Evolutionary conservation across 2,888 invertebrate genomes (phyloP).

Genomic region (Cephus nigrinus): DNA sequence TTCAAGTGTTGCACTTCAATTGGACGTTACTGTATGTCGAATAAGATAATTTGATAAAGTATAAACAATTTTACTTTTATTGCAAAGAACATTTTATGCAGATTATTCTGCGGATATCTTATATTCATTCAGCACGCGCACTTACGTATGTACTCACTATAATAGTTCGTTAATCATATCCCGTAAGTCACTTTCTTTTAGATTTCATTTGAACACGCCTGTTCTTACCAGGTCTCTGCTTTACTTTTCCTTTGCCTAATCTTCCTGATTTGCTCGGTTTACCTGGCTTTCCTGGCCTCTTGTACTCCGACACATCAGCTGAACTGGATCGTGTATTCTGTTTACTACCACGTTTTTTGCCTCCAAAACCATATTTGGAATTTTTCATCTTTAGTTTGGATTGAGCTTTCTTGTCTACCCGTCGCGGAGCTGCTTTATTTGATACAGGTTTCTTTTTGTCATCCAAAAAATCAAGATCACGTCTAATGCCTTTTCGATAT

Average conservation of each 20-base stretch:
- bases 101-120: not conserved
- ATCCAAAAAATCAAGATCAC: constrained; percentile 84
- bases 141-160: not conserved
- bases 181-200: constrained; percentile 49
- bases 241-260: constrained; percentile 20
- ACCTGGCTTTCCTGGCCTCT: constrained; percentile 53
- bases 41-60: not conserved
- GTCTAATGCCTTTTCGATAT: constrained; percentile 85
- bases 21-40: no score
- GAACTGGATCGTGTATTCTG: constrained; percentile 86
- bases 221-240: constrained; percentile 66
- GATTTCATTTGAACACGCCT: constrained; percentile 66
- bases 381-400: constrained; percentile 78
- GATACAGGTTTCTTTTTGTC: constrained; percentile 67
- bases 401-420: constrained; percentile 48
- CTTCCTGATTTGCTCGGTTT: constrained; percentile 36
- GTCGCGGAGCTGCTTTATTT: constrained; percentile 47
- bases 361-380: constrained; percentile 93
- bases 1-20: no score
- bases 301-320: constrained; percentile 73
- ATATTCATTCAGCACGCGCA: not conserved
- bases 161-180: not conserved
- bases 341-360: constrained; percentile 92
- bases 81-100: not conserved
- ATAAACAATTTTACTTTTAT: not conserved